Percentiles rank a stretch among this genome's conserved stretches.
These are phyloP conservation scores for Leptestheria dahalacensis DNA, from an alignment of 1,140 invertebrate species.

Conservation along the genomic window DNA sequence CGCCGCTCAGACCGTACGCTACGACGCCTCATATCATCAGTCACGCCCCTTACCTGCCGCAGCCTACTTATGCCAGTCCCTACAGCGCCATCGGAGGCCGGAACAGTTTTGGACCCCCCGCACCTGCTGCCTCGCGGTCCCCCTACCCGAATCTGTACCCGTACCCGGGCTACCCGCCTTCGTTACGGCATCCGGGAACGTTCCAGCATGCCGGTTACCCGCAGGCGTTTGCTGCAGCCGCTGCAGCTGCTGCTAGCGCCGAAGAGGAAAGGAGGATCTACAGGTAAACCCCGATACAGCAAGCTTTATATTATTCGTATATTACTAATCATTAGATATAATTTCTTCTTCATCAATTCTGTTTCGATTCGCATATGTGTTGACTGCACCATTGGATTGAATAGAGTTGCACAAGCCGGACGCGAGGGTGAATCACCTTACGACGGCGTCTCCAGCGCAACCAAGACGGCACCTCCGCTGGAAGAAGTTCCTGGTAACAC, in stretches of 20 bases:
- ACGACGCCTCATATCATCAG: conserved; percentile 3
- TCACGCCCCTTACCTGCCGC: conserved; percentile 5
- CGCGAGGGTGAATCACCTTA: background rate
- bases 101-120: background rate
- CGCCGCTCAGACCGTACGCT: background rate
- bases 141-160: conserved; percentile 8
- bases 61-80: background rate
- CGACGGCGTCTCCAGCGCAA: too few relatives aligned
- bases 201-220: conserved; percentile 15
- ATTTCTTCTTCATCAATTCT: too few relatives aligned
- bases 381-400: background rate
- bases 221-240: conserved; percentile 8
- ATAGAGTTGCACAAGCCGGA: conserved; percentile 7
- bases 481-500: conserved; percentile 2
- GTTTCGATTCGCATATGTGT: background rate
- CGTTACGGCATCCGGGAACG: background rate
- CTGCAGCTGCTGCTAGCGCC: conserved; percentile 5
- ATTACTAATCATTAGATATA: too few relatives aligned
- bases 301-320: too few relatives aligned
- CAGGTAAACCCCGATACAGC: background rate
- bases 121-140: background rate
- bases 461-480: background rate
- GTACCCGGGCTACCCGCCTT: conserved; percentile 2
- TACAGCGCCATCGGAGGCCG: background rate
- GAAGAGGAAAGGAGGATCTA: conserved; percentile 15